Evolutionary conservation across 2,113 vertebrate species (phyloP).

Genomic region (Campylomormyrus numenius): DNA sequence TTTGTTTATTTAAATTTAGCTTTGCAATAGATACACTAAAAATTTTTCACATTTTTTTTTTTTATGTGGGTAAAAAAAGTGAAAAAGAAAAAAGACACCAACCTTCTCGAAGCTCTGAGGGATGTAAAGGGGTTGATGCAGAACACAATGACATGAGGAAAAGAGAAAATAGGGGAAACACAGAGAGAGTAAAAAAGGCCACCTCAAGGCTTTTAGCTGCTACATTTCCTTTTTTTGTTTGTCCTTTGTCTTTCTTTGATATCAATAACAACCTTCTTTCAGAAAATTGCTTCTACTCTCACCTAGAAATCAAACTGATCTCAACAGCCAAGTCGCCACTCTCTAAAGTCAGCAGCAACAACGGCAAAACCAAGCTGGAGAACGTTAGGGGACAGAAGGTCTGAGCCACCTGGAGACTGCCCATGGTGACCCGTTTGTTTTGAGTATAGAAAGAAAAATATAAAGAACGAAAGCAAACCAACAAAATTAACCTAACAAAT

Average conservation of each 20-base stretch:
- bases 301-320: conserved; percentile 59
- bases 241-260: conserved; percentile 32
- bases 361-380: conserved; percentile 55
- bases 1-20: conserved; percentile 47
- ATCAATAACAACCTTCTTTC: conserved; percentile 55
- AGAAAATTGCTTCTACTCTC: conserved; percentile 54
- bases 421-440: conserved; percentile 53
- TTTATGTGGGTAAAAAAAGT: conserved; percentile 99
- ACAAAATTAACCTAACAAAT: conserved; percentile 50
- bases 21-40: conserved; percentile 14
- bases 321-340: conserved; percentile 48
- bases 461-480: conserved; percentile 52
- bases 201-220: conserved; percentile 98
- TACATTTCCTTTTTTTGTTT: conserved; percentile 54
- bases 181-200: conserved; percentile 99
- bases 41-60: conserved; percentile 17
- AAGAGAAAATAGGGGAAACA: conserved; percentile 99
- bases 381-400: conserved; percentile 54
- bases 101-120: conserved; percentile 99
- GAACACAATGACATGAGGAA: conserved; percentile 99
- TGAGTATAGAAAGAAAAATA: conserved; percentile 48
- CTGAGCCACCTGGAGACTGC: conserved; percentile 55
- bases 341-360: conserved; percentile 46
- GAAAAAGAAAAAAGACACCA: conserved; percentile 99
- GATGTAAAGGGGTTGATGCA: conserved; percentile 99